These are phyloP conservation scores for Ips typographus DNA, from an alignment of 1,140 invertebrate genomes.

Conservation along the genomic window DNA sequence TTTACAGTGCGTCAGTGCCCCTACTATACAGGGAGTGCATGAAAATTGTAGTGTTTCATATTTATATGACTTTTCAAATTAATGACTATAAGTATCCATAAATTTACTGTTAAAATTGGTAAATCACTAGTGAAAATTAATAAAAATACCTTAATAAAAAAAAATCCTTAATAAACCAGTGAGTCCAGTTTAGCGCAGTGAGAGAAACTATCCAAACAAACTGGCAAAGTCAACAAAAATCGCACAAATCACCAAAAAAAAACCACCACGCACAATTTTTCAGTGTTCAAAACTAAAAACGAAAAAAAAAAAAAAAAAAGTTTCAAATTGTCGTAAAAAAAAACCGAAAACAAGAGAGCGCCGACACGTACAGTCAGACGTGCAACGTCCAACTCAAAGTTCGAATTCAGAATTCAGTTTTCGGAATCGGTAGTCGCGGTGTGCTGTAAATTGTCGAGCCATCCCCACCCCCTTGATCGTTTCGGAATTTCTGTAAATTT, in stretches of 20 bases:
- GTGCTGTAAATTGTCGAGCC: conserved; percentile 18
- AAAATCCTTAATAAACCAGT: too few relatives aligned
- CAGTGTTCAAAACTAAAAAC: conserved; percentile 4
- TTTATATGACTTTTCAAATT: too few relatives aligned
- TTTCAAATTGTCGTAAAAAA: background rate
- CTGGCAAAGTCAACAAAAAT: background rate
- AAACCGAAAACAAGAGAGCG: conserved; percentile 1
- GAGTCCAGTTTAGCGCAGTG: background rate
- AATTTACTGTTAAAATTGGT: too few relatives aligned
- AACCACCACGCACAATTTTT: background rate
- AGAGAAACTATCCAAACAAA: background rate
- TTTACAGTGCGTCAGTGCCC: too few relatives aligned
- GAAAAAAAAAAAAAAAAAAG: conserved; percentile 8
- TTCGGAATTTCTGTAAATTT: conserved; percentile 36
- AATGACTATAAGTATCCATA: too few relatives aligned
- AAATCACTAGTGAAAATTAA: too few relatives aligned
- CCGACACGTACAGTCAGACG: conserved; percentile 31
- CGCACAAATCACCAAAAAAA: background rate
- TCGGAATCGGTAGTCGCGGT: conserved; percentile 8
- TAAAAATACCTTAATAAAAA: too few relatives aligned
- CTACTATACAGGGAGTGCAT: too few relatives aligned
- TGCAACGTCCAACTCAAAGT: conserved; percentile 29
- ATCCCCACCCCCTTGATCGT: background rate
- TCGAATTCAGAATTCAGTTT: conserved; percentile 13
- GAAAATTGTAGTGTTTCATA: too few relatives aligned